These are phyloP conservation scores for Phyllostomus discolor DNA, from an alignment of 2,113 vertebrate species.

Conservation along the genomic window DNA sequence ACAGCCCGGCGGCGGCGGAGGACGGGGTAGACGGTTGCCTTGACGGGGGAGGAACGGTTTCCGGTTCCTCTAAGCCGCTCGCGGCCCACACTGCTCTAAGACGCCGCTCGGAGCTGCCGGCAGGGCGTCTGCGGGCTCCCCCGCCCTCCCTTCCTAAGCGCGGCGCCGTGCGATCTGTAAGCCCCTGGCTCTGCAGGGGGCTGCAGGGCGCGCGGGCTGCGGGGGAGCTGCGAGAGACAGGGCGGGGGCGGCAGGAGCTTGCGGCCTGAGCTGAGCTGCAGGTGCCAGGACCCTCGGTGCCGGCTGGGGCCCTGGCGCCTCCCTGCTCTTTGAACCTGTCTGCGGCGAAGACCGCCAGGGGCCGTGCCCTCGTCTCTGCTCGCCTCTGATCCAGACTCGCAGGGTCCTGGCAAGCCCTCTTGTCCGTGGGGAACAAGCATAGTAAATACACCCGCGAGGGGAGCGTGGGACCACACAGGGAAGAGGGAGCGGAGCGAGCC, in stretches of 20 bases:
- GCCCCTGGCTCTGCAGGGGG: background rate
- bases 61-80: rapidly evolving
- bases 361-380: background rate
- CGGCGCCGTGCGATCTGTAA: background rate
- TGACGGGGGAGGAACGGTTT: rapidly evolving
- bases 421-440: background rate
- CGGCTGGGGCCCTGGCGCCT: background rate
- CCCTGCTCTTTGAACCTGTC: background rate
- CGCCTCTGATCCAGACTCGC: background rate
- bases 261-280: background rate
- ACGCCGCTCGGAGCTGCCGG: rapidly evolving
- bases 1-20: rapidly evolving
- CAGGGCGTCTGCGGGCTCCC: rapidly evolving
- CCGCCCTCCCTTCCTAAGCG: rapidly evolving
- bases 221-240: background rate
- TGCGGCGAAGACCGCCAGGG: background rate
- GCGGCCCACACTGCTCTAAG: rapidly evolving
- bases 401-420: background rate
- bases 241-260: rapidly evolving
- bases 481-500: background rate
- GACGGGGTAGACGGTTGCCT: rapidly evolving
- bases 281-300: rapidly evolving
- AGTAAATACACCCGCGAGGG: background rate
- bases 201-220: background rate
- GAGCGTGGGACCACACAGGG: rapidly evolving